A percentile compares a stretch with the other conserved stretches of the same genome.
Conservation (phyloP, 2,888 invertebrate species). For the Gisinianus flammeolus region DNA sequence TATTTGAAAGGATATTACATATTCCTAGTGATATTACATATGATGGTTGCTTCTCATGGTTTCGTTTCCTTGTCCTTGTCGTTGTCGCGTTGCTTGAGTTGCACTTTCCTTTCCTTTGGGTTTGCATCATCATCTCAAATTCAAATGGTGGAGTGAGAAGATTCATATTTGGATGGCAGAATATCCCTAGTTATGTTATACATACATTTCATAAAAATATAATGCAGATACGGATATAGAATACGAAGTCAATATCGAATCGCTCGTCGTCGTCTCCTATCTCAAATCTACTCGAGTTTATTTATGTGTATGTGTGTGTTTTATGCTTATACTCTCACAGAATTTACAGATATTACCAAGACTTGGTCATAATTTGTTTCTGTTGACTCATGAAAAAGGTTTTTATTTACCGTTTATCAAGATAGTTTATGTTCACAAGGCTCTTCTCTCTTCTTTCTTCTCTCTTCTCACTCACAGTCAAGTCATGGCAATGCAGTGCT, state of each 20-base stretch:
- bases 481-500: background rate
- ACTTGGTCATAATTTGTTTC: background rate
- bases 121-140: no score
- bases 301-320: background rate
- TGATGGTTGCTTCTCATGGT: no score
- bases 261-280: background rate
- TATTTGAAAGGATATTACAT: background rate
- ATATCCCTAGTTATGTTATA: background rate
- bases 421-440: background rate
- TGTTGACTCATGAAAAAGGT: slow-evolving; percentile 25
- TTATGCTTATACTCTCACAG: background rate
- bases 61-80: no score
- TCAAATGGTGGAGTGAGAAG: background rate
- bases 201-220: background rate
- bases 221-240: background rate
- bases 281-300: background rate
- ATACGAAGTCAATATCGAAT: background rate
- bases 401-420: slow-evolving; percentile 24
- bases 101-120: no score
- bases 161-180: background rate
- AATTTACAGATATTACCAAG: background rate
- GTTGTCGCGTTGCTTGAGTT: no score
- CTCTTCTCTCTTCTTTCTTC: background rate
- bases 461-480: background rate
- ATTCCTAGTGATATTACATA: background rate